Percentiles rank a stretch among this genome's conserved stretches.
Conservation (phyloP, 2,113 vertebrate genomes). For the Muntiacus reevesi region DNA sequence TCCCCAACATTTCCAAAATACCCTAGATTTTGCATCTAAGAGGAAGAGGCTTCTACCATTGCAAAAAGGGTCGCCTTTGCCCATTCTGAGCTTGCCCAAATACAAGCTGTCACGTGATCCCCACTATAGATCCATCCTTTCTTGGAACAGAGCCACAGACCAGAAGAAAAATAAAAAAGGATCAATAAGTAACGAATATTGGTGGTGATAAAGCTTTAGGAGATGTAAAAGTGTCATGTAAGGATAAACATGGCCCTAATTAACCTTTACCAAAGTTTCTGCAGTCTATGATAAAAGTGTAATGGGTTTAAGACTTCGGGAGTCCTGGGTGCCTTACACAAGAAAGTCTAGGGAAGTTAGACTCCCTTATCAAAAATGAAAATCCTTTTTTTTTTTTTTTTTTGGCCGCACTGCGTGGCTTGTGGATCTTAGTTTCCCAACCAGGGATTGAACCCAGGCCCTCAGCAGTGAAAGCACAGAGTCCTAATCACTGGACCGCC, state of each 20-base stretch:
- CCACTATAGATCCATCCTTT: neutral
- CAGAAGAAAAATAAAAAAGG: conserved; percentile 27
- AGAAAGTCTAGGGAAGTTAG: neutral
- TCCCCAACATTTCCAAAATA: neutral
- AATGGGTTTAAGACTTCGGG: conserved; percentile 46
- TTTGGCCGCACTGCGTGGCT: neutral
- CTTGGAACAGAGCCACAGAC: conserved; percentile 12
- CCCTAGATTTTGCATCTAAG: neutral
- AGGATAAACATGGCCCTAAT: conserved; percentile 43
- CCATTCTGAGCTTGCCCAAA: neutral
- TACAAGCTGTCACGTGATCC: neutral
- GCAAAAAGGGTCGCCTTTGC: neutral
- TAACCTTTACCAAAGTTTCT: conserved; percentile 49
- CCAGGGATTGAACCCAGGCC: neutral
- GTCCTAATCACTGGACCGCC: neutral
- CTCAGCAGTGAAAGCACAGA: neutral
- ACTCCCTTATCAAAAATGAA: conserved; percentile 9
- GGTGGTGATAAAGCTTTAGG: conserved; percentile 40
- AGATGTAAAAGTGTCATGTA: conserved; percentile 20
- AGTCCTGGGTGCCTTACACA: neutral
- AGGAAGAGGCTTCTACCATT: neutral
- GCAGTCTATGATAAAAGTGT: neutral
- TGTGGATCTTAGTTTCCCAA: neutral
- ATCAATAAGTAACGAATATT: conserved; percentile 57
- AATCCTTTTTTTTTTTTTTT: neutral